These are phyloP conservation scores for Myripristis murdjan DNA, from an alignment of 2,797 vertebrate species.

Conservation along the genomic window DNA sequence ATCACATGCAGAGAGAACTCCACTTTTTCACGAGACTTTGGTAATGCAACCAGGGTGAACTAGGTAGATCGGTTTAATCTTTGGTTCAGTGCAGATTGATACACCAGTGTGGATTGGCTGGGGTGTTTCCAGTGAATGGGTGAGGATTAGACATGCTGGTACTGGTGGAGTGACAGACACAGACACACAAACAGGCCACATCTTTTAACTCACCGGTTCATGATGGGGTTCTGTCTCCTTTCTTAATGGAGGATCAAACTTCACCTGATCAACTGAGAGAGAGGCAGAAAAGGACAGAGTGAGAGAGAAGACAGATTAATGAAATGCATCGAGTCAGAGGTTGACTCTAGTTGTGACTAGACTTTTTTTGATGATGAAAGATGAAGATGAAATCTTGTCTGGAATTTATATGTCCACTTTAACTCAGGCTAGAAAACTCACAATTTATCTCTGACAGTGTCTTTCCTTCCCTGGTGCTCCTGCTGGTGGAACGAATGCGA, in stretches of 20 bases:
- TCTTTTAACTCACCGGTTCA: conserved; percentile 91
- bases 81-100: conserved; percentile 24
- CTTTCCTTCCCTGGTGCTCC: conserved; percentile 95
- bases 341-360: too few relatives aligned
- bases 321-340: too few relatives aligned
- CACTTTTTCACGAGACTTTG: too few relatives aligned
- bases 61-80: conserved; percentile 27
- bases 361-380: too few relatives aligned
- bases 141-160: conserved; percentile 58
- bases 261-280: conserved; percentile 93
- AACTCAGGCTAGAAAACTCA: conserved; percentile 81
- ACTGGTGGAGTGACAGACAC: conserved; percentile 46
- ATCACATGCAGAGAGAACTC: too few relatives aligned
- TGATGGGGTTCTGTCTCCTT: conserved; percentile 98
- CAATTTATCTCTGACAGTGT: conserved; percentile 98
- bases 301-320: neutral
- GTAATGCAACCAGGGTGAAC: neutral
- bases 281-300: neutral
- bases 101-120: conserved; percentile 8
- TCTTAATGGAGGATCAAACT: conserved; percentile 95
- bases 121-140: conserved; percentile 50
- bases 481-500: conserved; percentile 95
- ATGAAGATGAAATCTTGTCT: neutral
- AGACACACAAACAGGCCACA: neutral
- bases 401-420: neutral